Base-by-base conservation (phyloP, 2,888 invertebrate species). In the Ophion costatus region DNA sequence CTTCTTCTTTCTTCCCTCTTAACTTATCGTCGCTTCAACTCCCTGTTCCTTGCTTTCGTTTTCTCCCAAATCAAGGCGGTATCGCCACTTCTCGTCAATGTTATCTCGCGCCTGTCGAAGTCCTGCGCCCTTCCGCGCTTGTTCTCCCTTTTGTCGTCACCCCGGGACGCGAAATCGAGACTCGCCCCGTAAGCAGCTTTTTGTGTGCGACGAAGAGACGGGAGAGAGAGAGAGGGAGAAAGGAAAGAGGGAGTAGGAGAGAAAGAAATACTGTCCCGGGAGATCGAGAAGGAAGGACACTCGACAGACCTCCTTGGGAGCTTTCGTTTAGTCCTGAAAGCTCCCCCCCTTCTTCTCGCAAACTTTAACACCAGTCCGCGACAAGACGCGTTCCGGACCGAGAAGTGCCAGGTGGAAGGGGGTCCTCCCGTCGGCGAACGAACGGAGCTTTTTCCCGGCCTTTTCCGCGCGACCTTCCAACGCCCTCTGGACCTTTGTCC, bases 81-180 rank as follows among this genome's bases (percentile, higher is more conserved):
- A 29, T 75, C 76, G 63, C 11, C 42, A 22, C 59, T 64, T 33
- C 57, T 22, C 66, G 73, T 84, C 84, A 80, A 82, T 80, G 76
- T 75, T 74, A 86, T 86, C 86, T 80, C 86, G 45, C 64, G 69
- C 59, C 69, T 75, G 83, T 83, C 83, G 66, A 85, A 69, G 33
- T 63, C 59, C 57, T 57, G 29, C 29, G 2, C 51, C 73, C 45
- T 70, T 70, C 20, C 45, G 38, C 20, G 51, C 59, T 66, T 63
- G 56, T 71, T 59, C 59, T n/a, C 17, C 69, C 29, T 57, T 74
- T 74, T 57, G 70, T 57, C 42, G 63, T 61, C 67, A 69, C 59
- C 33, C 59, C 20, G 75, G 38, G 73, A 77, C 73, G 82, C 74
- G 85, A 83, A 80, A 85, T 85, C 80, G 82, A 85, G 80, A 81